Percentiles rank a stretch among this genome's conserved stretches.
Conservation (phyloP, 1,140 invertebrate species). For the Ephestia elutella region DNA sequence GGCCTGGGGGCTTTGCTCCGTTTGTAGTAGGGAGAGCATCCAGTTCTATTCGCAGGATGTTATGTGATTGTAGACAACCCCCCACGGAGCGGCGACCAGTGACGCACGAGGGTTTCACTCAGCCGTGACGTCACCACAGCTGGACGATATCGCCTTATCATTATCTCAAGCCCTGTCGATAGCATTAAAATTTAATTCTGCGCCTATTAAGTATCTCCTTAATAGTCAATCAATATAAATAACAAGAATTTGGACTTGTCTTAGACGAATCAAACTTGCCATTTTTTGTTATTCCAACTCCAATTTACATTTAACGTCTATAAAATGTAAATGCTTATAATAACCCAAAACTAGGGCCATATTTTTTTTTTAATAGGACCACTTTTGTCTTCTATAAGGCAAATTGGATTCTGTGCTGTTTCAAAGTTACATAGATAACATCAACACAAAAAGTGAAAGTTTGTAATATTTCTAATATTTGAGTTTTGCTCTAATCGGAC, state of each 20-base stretch:
- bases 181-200: conserved; percentile 5
- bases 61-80: conserved; percentile 7
- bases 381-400: conserved; percentile 21
- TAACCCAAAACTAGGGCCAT: conserved; percentile 16
- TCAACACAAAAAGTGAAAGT: conserved; percentile 36
- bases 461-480: conserved; percentile 12
- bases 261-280: neutral
- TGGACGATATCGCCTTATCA: conserved; percentile 43
- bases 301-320: conserved; percentile 21
- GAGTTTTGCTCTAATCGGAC: conserved; percentile 8
- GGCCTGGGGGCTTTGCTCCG: neutral
- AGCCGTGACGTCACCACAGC: conserved; percentile 54
- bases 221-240: neutral
- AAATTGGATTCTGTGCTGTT: neutral
- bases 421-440: neutral
- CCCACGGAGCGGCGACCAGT: conserved; percentile 26
- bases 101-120: conserved; percentile 39
- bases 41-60: neutral
- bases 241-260: neutral
- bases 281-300: conserved; percentile 16
- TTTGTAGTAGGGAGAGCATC: neutral
- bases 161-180: conserved; percentile 18
- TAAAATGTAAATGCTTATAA: conserved; percentile 19
- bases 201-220: too few relatives aligned
- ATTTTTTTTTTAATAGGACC: conserved; percentile 29